These are phyloP conservation scores for Hydrotaea diabolus DNA, from an alignment of 2,888 invertebrate genomes.

Conservation along the genomic window DNA sequence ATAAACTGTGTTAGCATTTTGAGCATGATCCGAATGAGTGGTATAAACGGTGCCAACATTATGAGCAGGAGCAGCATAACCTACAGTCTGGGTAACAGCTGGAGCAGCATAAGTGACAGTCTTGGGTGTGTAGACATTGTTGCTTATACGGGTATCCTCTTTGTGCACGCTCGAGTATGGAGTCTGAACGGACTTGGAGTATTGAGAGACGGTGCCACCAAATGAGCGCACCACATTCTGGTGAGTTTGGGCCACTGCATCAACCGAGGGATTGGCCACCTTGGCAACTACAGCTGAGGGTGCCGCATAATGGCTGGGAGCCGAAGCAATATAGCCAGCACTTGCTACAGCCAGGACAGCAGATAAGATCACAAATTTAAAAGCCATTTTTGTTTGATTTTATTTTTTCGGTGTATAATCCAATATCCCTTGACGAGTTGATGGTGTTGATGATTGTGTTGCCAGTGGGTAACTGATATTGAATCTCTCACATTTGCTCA, in stretches of 20 bases:
- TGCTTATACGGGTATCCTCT: conserved; percentile 82
- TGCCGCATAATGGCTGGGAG: conserved; percentile 41
- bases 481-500: not conserved
- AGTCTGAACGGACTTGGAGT: conserved; percentile 84
- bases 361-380: conserved; percentile 83
- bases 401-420: not conserved
- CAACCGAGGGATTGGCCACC: conserved; percentile 77
- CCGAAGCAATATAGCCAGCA: conserved; percentile 83
- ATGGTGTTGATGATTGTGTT: not conserved
- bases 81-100: conserved; percentile 65
- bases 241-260: conserved; percentile 81
- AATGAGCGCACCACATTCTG: conserved; percentile 84
- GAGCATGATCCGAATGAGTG: conserved; percentile 67
- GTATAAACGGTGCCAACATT: conserved; percentile 47
- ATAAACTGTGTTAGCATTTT: conserved; percentile 40
- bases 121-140: conserved; percentile 81
- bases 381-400: conserved; percentile 74
- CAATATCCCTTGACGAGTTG: not conserved
- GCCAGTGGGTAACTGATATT: conserved; percentile 46
- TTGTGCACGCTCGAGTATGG: conserved; percentile 84
- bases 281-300: conserved; percentile 59
- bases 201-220: conserved; percentile 82
- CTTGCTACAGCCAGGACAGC: conserved; percentile 84
- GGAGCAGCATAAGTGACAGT: conserved; percentile 72
- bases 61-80: conserved; percentile 70